Percentiles rank a stretch among this genome's conserved stretches.
phyloP scores from a whole-genome alignment of 2,797 vertebrate species.

The Sardinella longiceps region DNA sequence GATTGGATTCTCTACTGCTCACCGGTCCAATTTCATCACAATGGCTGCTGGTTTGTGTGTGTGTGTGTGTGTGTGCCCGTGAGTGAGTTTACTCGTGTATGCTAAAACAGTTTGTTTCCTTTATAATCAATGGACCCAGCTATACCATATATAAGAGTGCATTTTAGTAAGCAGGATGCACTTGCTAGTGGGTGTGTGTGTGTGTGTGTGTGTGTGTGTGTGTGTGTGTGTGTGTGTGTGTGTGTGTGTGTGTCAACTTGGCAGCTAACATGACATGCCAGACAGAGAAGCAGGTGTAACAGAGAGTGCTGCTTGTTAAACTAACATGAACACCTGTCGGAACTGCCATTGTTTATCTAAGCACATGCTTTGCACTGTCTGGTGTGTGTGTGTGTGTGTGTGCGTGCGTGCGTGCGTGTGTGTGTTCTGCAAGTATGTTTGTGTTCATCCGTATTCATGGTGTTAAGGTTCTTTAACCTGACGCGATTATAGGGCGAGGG shows the following conservation, averaged over 20 bases:
- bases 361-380: neutral
- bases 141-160: too few relatives aligned
- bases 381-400: neutral
- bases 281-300: neutral
- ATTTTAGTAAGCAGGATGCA: neutral
- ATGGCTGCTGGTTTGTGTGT: neutral
- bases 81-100: neutral
- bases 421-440: neutral
- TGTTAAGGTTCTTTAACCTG: too few relatives aligned
- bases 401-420: neutral
- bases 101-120: too few relatives aligned
- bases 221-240: neutral
- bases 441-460: too few relatives aligned
- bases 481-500: too few relatives aligned
- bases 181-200: neutral
- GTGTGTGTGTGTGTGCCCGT: neutral
- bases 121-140: too few relatives aligned
- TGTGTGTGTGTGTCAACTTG: neutral
- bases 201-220: slow-evolving; percentile 17
- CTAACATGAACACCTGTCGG: neutral
- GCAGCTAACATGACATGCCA: neutral
- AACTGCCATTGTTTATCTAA: neutral
- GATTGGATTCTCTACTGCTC: neutral
- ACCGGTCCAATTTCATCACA: neutral
- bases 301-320: neutral